Evolutionary conservation across 2,797 vertebrate species (phyloP).

Genomic region (Tangara arthus): DNA sequence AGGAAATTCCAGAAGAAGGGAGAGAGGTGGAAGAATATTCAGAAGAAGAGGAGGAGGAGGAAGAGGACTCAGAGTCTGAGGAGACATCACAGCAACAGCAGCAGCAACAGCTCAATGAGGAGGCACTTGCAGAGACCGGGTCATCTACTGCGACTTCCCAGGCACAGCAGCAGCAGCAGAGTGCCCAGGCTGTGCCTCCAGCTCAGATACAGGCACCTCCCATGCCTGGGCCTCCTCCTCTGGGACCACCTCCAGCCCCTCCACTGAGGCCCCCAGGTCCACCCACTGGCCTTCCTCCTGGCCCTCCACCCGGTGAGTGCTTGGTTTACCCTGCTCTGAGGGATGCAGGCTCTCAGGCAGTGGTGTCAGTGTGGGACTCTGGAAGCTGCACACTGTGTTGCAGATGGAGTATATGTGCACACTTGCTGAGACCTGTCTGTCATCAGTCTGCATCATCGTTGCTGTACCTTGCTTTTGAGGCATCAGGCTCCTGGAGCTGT

Average conservation of each 20-base stretch:
- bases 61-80: slow-evolving; percentile 88
- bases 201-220: slow-evolving; percentile 89
- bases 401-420: neutral
- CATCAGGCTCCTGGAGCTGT: neutral
- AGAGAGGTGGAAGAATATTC: slow-evolving; percentile 84
- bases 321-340: neutral
- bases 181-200: slow-evolving; percentile 74
- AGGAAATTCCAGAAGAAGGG: slow-evolving; percentile 93
- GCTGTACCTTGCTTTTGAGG: neutral
- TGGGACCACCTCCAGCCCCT: slow-evolving; percentile 92
- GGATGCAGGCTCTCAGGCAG: neutral
- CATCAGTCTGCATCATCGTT: neutral
- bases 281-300: slow-evolving; percentile 92
- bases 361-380: neutral
- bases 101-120: slow-evolving; percentile 74
- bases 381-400: neutral
- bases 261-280: slow-evolving; percentile 94
- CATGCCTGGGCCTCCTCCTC: slow-evolving; percentile 90
- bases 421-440: neutral
- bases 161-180: slow-evolving; percentile 70
- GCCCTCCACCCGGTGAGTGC: slow-evolving; percentile 89
- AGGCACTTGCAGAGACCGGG: slow-evolving; percentile 73
- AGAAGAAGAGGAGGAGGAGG: slow-evolving; percentile 77
- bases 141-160: slow-evolving; percentile 55
- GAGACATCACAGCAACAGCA: slow-evolving; percentile 77